Conservation (phyloP, 2,888 invertebrate genomes). For the Eupithecia dodoneata region DNA sequence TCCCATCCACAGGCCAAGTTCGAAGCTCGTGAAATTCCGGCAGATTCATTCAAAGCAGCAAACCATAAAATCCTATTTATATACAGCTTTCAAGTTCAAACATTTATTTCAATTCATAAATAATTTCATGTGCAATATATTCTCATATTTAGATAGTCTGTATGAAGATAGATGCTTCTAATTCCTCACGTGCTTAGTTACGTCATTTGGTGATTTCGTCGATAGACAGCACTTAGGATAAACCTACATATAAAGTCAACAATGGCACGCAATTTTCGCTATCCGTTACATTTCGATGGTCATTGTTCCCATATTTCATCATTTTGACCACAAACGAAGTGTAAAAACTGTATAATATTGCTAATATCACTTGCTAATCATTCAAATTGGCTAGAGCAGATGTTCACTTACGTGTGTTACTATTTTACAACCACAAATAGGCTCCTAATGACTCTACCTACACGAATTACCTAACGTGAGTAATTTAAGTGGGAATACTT, state of each 20-base stretch:
- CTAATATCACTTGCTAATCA: neutral
- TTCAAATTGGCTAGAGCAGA: slow-evolving; percentile 5
- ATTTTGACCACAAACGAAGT: slow-evolving; percentile 2
- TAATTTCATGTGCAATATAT: neutral
- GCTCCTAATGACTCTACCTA: slow-evolving; percentile 2
- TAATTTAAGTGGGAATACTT: neutral
- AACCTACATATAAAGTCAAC: neutral
- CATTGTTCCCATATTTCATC: neutral
- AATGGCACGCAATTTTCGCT: neutral
- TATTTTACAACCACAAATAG: neutral
- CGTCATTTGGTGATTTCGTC: neutral
- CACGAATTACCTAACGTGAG: neutral
- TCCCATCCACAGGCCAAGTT: neutral
- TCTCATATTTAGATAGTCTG: neutral
- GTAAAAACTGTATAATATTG: neutral
- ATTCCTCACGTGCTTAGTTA: slow-evolving; percentile 10
- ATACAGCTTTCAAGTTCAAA: slow-evolving; percentile 8
- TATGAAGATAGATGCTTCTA: neutral
- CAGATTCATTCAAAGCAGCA: neutral
- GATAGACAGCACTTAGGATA: neutral
- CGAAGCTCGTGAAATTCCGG: neutral
- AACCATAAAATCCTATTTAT: neutral
- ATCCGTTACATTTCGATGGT: neutral
- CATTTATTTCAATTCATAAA: slow-evolving; percentile 7
- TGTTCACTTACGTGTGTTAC: neutral